Evolutionary conservation across 1,140 invertebrate genomes (phyloP), one percentile per base, ranked within the genome.

Genomic region (Dufourea novaeangliae): DNA sequence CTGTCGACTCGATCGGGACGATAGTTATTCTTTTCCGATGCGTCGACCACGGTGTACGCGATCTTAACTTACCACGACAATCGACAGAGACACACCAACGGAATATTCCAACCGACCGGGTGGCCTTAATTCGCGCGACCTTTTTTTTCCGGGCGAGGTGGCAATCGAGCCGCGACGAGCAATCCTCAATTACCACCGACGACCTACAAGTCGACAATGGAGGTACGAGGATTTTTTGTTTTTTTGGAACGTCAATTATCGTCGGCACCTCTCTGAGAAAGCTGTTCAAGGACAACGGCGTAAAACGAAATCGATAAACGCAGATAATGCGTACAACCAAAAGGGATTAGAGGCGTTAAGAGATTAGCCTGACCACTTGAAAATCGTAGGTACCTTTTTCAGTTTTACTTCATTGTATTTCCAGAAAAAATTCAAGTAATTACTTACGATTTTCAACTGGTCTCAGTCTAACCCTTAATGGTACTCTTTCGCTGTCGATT

Each of bases 101-200:
- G n/a, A n/a, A n/a, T n/a, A n/a, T n/a, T n/a, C n/a, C n/a, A n/a
- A n/a, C n/a, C n/a, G n/a, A n/a, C n/a, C n/a, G n/a, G 8, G 8
- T 46, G 54, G 44, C 46, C 79, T 62, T 59, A 72, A 80, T 78
- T 67, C 44, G 32, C 32, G 46, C 61, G 62, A 81, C 63, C 62
- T 59, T 79, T 79, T 81, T 81, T 79, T 81, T 81, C 79, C 69
- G 22, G 44, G 39, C 46, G 54, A 79, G n/a, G 34, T 14, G 56
- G 54, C 34, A 59, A 46, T 71, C 41, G 56, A 52, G 41, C 61
- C 6, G 22, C 46, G 69, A 12, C 46, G 64, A 82, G 52, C 72
- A 62, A 80, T 56, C 50, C 61, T 46, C 46, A 50, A 72, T 37
- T 73, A 27, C 44, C 39, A 57, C 12, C 59, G 50, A 10, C 59